Percentiles rank a stretch among this genome's conserved stretches.
Conservation (phyloP, 2,888 invertebrate species). For the Selenia dentaria region DNA sequence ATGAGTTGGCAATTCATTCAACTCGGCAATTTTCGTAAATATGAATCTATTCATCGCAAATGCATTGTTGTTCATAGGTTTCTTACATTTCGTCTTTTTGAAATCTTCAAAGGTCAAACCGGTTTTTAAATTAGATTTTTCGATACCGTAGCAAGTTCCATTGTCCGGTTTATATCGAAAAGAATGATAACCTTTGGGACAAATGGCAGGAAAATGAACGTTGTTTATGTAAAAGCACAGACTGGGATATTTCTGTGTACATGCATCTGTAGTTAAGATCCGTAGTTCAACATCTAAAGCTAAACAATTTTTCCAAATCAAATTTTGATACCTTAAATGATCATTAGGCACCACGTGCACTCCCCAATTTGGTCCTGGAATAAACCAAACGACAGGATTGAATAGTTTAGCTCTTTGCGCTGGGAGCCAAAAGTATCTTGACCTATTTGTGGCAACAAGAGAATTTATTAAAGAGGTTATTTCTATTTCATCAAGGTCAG, state of each 20-base stretch:
- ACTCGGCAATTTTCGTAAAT: slow-evolving; percentile 61
- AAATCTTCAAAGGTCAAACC: slow-evolving; percentile 58
- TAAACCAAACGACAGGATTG: slow-evolving; percentile 70
- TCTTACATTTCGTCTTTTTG: slow-evolving; percentile 49
- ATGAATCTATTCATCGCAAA: slow-evolving; percentile 54
- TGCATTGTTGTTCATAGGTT: slow-evolving; percentile 52
- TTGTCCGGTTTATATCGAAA: slow-evolving; percentile 62
- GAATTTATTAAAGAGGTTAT: slow-evolving; percentile 51
- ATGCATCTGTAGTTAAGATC: slow-evolving; percentile 54
- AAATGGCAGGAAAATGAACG: slow-evolving; percentile 58
- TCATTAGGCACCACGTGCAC: slow-evolving; percentile 42
- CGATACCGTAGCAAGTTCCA: slow-evolving; percentile 67
- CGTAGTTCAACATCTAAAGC: slow-evolving; percentile 54
- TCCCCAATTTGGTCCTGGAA: slow-evolving; percentile 78
- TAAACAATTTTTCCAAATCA: slow-evolving; percentile 60
- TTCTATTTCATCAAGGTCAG: slow-evolving; percentile 58
- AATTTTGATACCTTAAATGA: slow-evolving; percentile 39
- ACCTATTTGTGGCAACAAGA: slow-evolving; percentile 47
- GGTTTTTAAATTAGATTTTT: slow-evolving; percentile 40
- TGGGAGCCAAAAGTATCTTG: slow-evolving; percentile 78
- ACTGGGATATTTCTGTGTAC: slow-evolving; percentile 57
- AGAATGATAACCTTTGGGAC: slow-evolving; percentile 66
- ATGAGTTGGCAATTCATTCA: slow-evolving; percentile 44
- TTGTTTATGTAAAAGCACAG: slow-evolving; percentile 71
- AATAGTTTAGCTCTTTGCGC: slow-evolving; percentile 65